These are phyloP conservation scores for Sinocyclocheilus maitianheensis DNA, from an alignment of 2,113 vertebrate species.

Conservation along the genomic window DNA sequence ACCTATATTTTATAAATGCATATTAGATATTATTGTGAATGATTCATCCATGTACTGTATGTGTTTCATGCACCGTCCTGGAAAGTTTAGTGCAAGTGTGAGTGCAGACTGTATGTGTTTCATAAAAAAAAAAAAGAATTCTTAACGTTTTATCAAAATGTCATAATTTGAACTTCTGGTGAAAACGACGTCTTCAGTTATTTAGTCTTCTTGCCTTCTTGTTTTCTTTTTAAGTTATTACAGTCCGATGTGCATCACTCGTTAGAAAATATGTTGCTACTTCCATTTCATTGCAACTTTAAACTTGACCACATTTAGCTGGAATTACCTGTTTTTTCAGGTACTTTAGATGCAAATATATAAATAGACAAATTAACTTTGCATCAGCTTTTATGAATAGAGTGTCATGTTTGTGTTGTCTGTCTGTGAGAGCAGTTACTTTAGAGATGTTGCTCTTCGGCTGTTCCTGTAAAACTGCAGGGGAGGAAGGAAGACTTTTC, in stretches of 20 bases:
- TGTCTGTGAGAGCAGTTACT: constrained; percentile 70
- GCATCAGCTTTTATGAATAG: constrained; percentile 14
- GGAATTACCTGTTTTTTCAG: not conserved
- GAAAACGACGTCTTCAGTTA: too few relatives aligned
- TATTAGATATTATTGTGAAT: too few relatives aligned
- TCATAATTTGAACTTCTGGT: too few relatives aligned
- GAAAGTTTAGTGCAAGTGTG: too few relatives aligned
- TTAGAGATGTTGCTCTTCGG: constrained; percentile 92
- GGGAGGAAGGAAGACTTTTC: constrained; percentile 86
- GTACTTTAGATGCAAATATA: not conserved
- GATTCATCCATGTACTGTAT: too few relatives aligned
- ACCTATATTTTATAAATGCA: not conserved
- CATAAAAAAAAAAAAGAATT: too few relatives aligned
- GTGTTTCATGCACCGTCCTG: too few relatives aligned
- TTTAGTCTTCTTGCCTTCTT: not conserved
- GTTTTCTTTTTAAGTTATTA: too few relatives aligned
- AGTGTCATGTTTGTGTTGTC: not conserved
- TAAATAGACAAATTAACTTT: not conserved
- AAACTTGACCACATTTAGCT: not conserved
- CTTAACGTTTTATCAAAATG: too few relatives aligned
- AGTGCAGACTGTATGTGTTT: too few relatives aligned
- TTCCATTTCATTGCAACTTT: not conserved
- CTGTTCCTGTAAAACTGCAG: constrained; percentile 82
- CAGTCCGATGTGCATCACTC: not conserved
- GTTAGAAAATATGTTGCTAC: not conserved